Conservation (phyloP, 2,888 invertebrate genomes). For the Amphipyra berbera region DNA sequence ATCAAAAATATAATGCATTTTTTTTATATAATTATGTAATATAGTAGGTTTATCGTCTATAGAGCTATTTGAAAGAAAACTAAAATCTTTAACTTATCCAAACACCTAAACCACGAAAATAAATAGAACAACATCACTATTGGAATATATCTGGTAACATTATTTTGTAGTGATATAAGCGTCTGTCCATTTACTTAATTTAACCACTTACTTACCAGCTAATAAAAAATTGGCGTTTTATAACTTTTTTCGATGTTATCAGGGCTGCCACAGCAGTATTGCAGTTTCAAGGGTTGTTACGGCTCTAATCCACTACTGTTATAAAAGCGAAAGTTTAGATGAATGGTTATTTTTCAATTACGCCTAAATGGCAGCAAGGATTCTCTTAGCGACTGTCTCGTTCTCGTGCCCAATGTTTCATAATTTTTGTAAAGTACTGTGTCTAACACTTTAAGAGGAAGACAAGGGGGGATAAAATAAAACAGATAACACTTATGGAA, state of each 20-base stretch:
- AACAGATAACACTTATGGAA: slow-evolving; percentile 32
- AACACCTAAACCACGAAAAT: not conserved
- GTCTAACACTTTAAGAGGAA: slow-evolving; percentile 17
- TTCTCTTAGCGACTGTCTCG: slow-evolving; percentile 5
- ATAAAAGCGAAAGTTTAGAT: slow-evolving; percentile 22
- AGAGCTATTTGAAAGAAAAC: no score
- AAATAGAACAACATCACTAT: not conserved
- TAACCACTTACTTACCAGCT: slow-evolving; percentile 32
- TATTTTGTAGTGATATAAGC: not conserved
- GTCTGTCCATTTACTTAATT: not conserved
- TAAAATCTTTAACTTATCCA: no score
- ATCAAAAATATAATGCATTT: no score
- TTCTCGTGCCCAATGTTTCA: slow-evolving; percentile 27
- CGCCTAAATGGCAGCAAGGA: not conserved
- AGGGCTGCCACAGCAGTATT: slow-evolving; percentile 3
- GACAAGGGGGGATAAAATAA: slow-evolving; percentile 27
- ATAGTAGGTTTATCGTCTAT: no score
- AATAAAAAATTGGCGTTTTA: slow-evolving; percentile 7
- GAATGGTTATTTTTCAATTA: not conserved
- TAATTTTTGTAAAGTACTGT: slow-evolving; percentile 40
- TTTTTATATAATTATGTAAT: no score
- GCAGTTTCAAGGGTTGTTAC: slow-evolving; percentile 19
- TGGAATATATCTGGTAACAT: not conserved
- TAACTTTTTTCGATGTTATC: not conserved
- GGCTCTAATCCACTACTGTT: slow-evolving; percentile 28